A percentile compares a stretch with the other conserved stretches of the same genome.
Conservation (phyloP, 2,797 vertebrate genomes). For the Hippoglossus hippoglossus region DNA sequence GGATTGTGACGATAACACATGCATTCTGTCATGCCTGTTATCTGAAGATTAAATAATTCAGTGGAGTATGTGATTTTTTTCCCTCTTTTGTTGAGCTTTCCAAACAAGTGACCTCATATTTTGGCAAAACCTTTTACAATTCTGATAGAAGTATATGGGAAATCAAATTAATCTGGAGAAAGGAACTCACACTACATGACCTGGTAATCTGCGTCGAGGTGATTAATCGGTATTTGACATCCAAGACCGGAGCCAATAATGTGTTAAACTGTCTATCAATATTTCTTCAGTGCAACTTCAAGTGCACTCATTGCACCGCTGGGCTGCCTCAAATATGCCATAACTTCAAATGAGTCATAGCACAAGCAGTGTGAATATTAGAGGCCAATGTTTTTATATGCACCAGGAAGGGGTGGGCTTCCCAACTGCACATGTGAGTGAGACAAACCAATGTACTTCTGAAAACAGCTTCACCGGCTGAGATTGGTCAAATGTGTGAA, state of each 20-base stretch:
- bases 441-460: not conserved
- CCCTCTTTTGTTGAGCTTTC: not conserved
- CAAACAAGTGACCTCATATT: constrained; percentile 8
- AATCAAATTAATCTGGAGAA: not conserved
- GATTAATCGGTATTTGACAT: not conserved
- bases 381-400: not conserved
- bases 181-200: not conserved
- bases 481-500: not conserved
- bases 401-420: not conserved
- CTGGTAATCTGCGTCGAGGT: constrained; percentile 1
- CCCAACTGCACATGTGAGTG: no score
- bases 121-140: not conserved
- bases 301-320: constrained; percentile 7
- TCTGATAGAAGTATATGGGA: not conserved
- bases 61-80: not conserved
- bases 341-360: constrained; percentile 19
- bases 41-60: constrained; percentile 18
- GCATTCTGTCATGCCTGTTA: constrained; percentile 13
- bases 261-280: not conserved
- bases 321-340: not conserved
- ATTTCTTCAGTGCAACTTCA: not conserved
- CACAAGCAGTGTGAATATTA: constrained; percentile 5
- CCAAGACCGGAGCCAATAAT: no score
- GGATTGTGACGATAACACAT: constrained; percentile 45
- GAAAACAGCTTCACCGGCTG: not conserved